Base-by-base conservation (phyloP, 2,888 invertebrate genomes). In the Pachycephus smyrnensis region DNA sequence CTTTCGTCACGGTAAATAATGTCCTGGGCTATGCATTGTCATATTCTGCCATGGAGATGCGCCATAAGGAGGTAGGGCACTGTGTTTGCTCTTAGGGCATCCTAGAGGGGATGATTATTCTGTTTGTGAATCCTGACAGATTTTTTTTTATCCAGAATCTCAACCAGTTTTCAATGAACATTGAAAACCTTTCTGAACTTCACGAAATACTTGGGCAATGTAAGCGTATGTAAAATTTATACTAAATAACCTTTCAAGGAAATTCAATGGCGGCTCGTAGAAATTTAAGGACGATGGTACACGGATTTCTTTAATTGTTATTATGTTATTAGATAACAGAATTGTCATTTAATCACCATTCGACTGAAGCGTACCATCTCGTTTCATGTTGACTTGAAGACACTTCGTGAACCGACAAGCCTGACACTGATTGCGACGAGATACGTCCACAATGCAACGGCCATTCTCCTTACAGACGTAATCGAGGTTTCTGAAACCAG, bases 361-460 rank as follows among this genome's bases (percentile, higher is more conserved):
- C 35, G 35, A 69, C 15, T 36, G 75, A 68, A 76, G 91, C 94
- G 94, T 92, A 98, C 98, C 98, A 91, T 98, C 98, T 91, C 96
- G 95, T 92, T 98, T 97, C 98, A 98, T 98, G 91, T 97, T 97
- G 84, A 97, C 97, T 85, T 95, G 94, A 31, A 98, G 93, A 91
- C 98, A 98, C 90, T 98, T 98, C 80, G 96, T 94, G 92, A 98
- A 98, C 73, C 98, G 94, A 90, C 98, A 98, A 0, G 98, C 96
- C 91, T 98, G 98, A 89, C 98, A 98, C 91, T 98, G 98, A 92
- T 98, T 98, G 75, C 98, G 93, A 75, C 98, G 93, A 0, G 97
- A 97, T 3, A 98, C 97, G 89, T 98, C 98, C 32, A 98, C 98
- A 4, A 98, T 93, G 89, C 98, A 98, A 0, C 94, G 93, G 0